Percentiles rank a stretch among this genome's conserved stretches.
Evolutionary conservation across 2,888 invertebrate species (phyloP).

Genomic region (Rhingia campestris): DNA sequence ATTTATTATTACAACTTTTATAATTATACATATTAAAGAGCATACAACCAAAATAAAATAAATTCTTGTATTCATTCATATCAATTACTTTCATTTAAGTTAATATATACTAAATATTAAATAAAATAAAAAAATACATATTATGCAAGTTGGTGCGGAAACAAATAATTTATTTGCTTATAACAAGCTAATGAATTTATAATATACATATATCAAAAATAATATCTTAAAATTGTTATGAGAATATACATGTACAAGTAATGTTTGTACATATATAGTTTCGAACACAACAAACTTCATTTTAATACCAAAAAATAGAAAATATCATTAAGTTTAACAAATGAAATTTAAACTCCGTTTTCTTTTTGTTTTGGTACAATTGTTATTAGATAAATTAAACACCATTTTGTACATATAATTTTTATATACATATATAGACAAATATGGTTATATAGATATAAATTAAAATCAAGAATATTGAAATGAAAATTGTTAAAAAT

Average conservation of each 20-base stretch:
- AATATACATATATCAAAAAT: too few relatives aligned
- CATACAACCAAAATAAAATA: conserved; percentile 49
- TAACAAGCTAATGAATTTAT: too few relatives aligned
- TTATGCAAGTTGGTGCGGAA: neutral
- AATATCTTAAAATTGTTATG: neutral
- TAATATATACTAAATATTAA: neutral
- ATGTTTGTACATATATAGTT: neutral
- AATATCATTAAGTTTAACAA: conserved; percentile 29
- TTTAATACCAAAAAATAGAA: conserved; percentile 48
- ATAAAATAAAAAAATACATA: neutral
- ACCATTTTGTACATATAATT: conserved; percentile 53
- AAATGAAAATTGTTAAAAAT: conserved; percentile 39
- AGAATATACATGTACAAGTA: neutral
- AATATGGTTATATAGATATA: neutral
- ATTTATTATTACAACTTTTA: neutral
- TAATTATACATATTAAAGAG: conserved; percentile 19
- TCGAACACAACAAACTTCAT: conserved; percentile 15
- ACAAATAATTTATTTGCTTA: neutral
- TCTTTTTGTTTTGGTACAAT: conserved; percentile 30
- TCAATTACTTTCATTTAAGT: neutral
- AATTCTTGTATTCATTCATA: neutral
- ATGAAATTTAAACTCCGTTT: conserved; percentile 8
- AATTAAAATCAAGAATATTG: conserved; percentile 1
- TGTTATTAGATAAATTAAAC: conserved; percentile 38
- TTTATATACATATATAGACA: conserved; percentile 23